Evolutionary conservation across 1,140 invertebrate genomes (phyloP).

Genomic region (Glomeris maerens): DNA sequence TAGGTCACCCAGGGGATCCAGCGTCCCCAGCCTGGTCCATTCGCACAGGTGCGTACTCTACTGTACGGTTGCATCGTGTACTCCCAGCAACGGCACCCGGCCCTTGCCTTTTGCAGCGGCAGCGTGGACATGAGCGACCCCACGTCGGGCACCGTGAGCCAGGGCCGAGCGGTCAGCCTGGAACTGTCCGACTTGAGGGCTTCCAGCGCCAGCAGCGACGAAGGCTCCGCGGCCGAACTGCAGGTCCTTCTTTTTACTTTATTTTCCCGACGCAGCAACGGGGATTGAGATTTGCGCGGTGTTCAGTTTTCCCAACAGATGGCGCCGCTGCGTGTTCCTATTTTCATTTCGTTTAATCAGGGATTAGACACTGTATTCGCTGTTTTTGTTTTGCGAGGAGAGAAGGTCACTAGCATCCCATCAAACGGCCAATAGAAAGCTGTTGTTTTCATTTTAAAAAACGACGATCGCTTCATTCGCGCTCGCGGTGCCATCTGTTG

Average conservation of each 20-base stretch:
- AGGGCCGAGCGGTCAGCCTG: slow-evolving; percentile 38
- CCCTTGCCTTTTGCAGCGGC: slow-evolving; percentile 36
- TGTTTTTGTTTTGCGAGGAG: slow-evolving; percentile 8
- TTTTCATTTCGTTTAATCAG: background rate
- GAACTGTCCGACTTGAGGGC: slow-evolving; percentile 38
- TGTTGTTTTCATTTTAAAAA: no score
- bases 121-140: slow-evolving; percentile 56
- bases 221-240: slow-evolving; percentile 28
- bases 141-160: slow-evolving; percentile 37
- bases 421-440: no score
- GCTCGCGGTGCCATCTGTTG: no score
- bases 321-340: no score
- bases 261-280: slow-evolving; percentile 18
- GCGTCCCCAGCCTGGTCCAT: slow-evolving; percentile 26
- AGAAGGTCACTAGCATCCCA: no score
- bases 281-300: no score
- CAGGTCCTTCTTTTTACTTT: slow-evolving; percentile 9
- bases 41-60: slow-evolving; percentile 25
- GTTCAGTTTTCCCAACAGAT: slow-evolving; percentile 13
- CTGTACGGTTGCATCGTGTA: background rate
- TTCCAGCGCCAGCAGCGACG: slow-evolving; percentile 44
- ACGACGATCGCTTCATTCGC: no score
- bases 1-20: slow-evolving; percentile 24
- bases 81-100: no score
- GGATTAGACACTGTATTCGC: background rate